Evolutionary conservation across 2,888 invertebrate species (phyloP), one percentile per base, ranked within the genome.

Genomic region (Cephus pulcher): DNA sequence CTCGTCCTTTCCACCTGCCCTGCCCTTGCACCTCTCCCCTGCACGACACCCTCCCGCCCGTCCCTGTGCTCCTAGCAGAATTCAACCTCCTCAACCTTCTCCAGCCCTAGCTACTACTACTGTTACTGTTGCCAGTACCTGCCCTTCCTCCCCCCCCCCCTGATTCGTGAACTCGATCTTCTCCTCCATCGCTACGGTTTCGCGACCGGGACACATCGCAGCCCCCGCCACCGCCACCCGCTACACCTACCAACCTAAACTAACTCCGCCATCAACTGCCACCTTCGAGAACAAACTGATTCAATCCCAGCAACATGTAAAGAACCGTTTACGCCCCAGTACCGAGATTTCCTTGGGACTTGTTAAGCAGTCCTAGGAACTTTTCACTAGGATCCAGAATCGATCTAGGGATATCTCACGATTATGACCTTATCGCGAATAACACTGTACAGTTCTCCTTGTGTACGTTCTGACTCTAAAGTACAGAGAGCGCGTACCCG

Each of bases 1-100:
- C 86, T 84, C 87, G 85, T 86, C 84, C 86, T 88, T 86, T 86
- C 86, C 84, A 82, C 86, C 85, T 86, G 83, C 86, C 84, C 86
- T 83, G 82, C 84, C 81, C 83, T 56, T 78, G 35, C 33, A 34
- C 15, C 71, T 12, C 71, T 32, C 71, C 71, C 34, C 56, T 56
- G 23, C 32, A 34, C 71, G 71, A 34, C 71, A 32, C 71, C 30
- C 70, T 3, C 11, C 32, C 33, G 3, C 35, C 3, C 33, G 35
- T 3, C 37, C 32, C 32, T 12, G 71, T 56, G 23, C 56, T 9
- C 23, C 56, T 56, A 56, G 56, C 23, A 56, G 23, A 56, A 56
- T 23, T 56, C 56, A 23, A 56, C 56, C 56, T 56, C 56, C 56
- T 56, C 56, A 56, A 56, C 56, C 23, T 56, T 56, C 56, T 23